Percentiles rank a stretch among this genome's conserved stretches.
Evolutionary conservation across 2,888 invertebrate species (phyloP).

Genomic region (Yponomeuta cagnagella): DNA sequence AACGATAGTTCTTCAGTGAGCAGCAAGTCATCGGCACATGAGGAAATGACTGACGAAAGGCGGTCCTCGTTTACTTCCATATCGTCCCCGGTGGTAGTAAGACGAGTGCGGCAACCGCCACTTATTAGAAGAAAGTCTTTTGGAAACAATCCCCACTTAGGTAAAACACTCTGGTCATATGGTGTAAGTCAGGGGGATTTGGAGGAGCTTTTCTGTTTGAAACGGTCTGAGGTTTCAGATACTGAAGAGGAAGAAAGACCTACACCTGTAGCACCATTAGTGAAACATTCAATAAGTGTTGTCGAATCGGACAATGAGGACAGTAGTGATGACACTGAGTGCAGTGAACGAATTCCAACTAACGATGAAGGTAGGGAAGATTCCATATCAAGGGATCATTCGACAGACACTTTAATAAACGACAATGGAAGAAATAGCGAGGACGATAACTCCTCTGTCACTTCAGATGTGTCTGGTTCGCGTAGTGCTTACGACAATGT

Average conservation of each 20-base stretch:
- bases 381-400: constrained; percentile 61
- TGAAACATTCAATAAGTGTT: constrained; percentile 20
- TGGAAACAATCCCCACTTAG: constrained; percentile 39
- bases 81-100: constrained; percentile 54
- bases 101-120: constrained; percentile 62
- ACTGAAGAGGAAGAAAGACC: constrained; percentile 50
- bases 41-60: constrained; percentile 38
- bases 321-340: constrained; percentile 40
- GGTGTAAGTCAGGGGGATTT: constrained; percentile 66
- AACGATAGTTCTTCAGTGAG: constrained; percentile 47
- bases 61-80: constrained; percentile 50
- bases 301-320: constrained; percentile 32
- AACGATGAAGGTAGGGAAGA: constrained; percentile 53
- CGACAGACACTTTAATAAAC: constrained; percentile 65
- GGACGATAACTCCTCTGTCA: constrained; percentile 49
- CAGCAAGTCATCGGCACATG: constrained; percentile 43
- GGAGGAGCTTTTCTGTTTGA: constrained; percentile 60
- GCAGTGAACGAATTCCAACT: constrained; percentile 30
- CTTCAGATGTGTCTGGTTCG: constrained; percentile 53
- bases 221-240: constrained; percentile 59
- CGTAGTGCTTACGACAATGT: constrained; percentile 68
- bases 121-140: constrained; percentile 63
- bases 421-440: constrained; percentile 47
- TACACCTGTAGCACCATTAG: constrained; percentile 13
- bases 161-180: constrained; percentile 66